Evolutionary conservation across 1,140 invertebrate genomes (phyloP).

Genomic region (Phymastichus coffea): DNA sequence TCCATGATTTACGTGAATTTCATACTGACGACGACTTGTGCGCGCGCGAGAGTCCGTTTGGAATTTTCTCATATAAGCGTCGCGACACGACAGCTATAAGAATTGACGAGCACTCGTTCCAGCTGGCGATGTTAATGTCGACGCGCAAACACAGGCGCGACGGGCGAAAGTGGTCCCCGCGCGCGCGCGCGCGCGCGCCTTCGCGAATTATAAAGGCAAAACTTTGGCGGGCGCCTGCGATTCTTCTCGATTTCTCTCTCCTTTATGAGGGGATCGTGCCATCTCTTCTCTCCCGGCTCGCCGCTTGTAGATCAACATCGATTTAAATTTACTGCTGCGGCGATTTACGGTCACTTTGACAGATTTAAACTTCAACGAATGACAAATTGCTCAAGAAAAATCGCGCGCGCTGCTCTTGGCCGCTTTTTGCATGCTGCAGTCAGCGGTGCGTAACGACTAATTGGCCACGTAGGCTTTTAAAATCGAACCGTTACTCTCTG

Average conservation of each 20-base stretch:
- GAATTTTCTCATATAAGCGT: slow-evolving; percentile 11
- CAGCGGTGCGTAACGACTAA: too few species aligned
- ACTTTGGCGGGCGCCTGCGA: slow-evolving; percentile 8
- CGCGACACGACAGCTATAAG: slow-evolving; percentile 10
- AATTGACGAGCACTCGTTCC: slow-evolving; percentile 14
- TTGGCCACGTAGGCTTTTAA: too few species aligned
- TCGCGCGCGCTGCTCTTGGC: too few species aligned
- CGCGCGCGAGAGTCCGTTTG: too few species aligned
- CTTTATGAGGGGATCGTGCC: background rate
- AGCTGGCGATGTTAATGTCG: slow-evolving; percentile 8
- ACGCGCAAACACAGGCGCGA: background rate
- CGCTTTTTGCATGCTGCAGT: too few species aligned
- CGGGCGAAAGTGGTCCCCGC: slow-evolving; percentile 5
- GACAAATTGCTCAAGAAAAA: too few species aligned
- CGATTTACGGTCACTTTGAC: background rate
- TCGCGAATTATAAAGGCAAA: slow-evolving; percentile 13
- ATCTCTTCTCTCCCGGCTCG: background rate
- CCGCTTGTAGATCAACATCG: background rate
- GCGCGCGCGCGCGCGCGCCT: too few species aligned
- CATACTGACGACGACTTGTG: background rate
- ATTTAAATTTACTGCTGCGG: background rate
- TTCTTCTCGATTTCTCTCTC: background rate
- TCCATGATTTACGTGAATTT: slow-evolving; percentile 15
- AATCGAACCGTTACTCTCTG: too few species aligned
- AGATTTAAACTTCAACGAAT: background rate